A percentile compares a stretch with the other conserved stretches of the same genome.
Conservation (phyloP, 2,113 vertebrate species). For the Odontesthes bonariensis region DNA sequence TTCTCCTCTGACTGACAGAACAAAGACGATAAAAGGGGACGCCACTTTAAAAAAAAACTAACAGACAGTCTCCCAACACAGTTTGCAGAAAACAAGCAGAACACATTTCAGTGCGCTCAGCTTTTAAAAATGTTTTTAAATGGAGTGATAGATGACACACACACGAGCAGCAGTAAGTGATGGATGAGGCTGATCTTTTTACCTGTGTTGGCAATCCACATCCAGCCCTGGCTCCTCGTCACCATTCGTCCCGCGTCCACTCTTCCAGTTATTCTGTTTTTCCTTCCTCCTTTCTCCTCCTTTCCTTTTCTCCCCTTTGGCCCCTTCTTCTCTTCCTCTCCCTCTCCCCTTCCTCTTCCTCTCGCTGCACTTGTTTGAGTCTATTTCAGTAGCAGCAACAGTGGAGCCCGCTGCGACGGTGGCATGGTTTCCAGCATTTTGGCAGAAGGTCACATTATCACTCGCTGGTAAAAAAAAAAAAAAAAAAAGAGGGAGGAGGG, state of each 20-base stretch:
- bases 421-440: conserved; percentile 84
- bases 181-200: conserved; percentile 47
- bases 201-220: conserved; percentile 76
- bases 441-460: conserved; percentile 85
- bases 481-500: conserved; percentile 31
- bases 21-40: not conserved
- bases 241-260: conserved; percentile 72
- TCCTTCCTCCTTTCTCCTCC: not conserved
- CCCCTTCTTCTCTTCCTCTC: conserved; percentile 44
- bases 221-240: conserved; percentile 72
- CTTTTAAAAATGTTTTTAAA: conserved; percentile 1
- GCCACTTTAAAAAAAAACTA: not conserved
- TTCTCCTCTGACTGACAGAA: conserved; percentile 25
- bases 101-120: conserved; percentile 3
- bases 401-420: conserved; percentile 79
- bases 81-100: not conserved
- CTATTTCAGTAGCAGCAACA: conserved; percentile 83
- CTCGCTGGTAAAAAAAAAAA: conserved; percentile 53
- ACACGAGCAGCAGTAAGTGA: conserved; percentile 7
- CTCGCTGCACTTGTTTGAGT: conserved; percentile 83
- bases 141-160: conserved; percentile 2
- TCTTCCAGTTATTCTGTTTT: conserved; percentile 23
- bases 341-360: conserved; percentile 24
- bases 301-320: conserved; percentile 37
- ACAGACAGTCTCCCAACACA: not conserved